Evolutionary conservation across 1,140 invertebrate species (phyloP).

Genomic region (Lepidurus packardi): DNA sequence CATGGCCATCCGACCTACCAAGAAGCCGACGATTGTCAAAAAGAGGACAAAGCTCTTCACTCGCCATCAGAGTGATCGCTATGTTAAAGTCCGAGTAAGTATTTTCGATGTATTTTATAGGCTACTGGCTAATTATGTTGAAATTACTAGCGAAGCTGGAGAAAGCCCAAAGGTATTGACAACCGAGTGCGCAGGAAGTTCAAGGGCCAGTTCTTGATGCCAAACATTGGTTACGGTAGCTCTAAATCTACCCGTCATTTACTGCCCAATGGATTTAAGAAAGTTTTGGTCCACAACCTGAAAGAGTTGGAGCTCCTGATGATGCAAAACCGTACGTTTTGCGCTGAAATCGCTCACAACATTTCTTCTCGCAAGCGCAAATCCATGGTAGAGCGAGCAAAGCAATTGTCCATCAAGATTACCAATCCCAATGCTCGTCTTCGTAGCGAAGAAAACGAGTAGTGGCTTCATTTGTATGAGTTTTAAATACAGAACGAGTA

Average conservation of each 20-base stretch:
- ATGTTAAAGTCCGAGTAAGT: conserved; percentile 85
- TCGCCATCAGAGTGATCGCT: conserved; percentile 93
- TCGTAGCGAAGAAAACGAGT: conserved; percentile 96
- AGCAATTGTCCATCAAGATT: conserved; percentile 88
- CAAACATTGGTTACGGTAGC: conserved; percentile 97
- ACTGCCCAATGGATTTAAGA: conserved; percentile 94
- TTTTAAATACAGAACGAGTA: conserved; percentile 33
- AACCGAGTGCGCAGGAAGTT: conserved; percentile 97
- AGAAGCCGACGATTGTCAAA: conserved; percentile 83
- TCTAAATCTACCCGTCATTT: conserved; percentile 90
- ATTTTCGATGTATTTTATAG: conserved; percentile 26
- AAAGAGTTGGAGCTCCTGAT: conserved; percentile 96
- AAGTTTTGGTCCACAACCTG: conserved; percentile 80
- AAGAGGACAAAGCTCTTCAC: conserved; percentile 96
- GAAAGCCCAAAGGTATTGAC: conserved; percentile 97
- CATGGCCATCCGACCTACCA: conserved; percentile 81
- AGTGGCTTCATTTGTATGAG: conserved; percentile 47
- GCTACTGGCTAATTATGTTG: neutral
- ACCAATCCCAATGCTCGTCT: conserved; percentile 94
- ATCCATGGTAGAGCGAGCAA: conserved; percentile 89
- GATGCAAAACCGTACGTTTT: conserved; percentile 97
- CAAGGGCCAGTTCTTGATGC: conserved; percentile 98
- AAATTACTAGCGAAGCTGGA: conserved; percentile 65
- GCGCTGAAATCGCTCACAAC: conserved; percentile 93
- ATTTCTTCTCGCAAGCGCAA: conserved; percentile 96